Conservation (phyloP, 2,797 vertebrate species). For the Glyptemys insculpta region DNA sequence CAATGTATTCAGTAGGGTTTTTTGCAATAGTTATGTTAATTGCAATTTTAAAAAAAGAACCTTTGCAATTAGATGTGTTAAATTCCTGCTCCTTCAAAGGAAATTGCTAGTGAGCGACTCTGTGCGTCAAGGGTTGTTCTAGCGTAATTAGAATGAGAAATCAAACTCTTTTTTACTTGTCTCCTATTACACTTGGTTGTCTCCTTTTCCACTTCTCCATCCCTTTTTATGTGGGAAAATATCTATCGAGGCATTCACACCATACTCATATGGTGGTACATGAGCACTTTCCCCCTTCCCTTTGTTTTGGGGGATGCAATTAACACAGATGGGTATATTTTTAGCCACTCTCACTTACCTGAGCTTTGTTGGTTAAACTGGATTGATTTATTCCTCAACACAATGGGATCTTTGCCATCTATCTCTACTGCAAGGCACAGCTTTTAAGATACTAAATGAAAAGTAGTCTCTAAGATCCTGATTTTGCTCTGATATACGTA, state of each 20-base stretch:
- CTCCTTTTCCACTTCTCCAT: background rate
- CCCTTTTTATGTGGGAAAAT: background rate
- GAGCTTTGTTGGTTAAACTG: conserved; percentile 19
- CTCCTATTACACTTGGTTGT: background rate
- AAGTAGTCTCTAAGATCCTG: background rate
- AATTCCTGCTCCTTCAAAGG: background rate
- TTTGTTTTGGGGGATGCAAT: background rate
- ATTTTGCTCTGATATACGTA: conserved; percentile 32
- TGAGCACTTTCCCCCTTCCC: background rate
- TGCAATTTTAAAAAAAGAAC: background rate
- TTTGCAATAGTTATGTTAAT: background rate
- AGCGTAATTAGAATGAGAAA: conserved; percentile 3
- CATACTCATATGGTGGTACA: fast-evolving
- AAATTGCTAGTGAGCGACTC: background rate
- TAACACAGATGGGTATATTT: background rate
- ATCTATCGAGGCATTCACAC: background rate
- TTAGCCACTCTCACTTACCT: background rate
- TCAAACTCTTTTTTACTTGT: background rate
- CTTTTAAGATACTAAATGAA: conserved; percentile 57
- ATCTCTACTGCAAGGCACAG: background rate
- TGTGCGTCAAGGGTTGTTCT: background rate
- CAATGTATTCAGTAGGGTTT: background rate
- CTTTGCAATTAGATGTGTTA: background rate
- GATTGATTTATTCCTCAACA: conserved; percentile 1
- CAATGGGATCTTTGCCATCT: background rate